Percentiles rank a stretch among this genome's conserved stretches.
phyloP scores from a whole-genome alignment of 2,113 vertebrate genomes.

The Oncorhynchus nerka region DNA sequence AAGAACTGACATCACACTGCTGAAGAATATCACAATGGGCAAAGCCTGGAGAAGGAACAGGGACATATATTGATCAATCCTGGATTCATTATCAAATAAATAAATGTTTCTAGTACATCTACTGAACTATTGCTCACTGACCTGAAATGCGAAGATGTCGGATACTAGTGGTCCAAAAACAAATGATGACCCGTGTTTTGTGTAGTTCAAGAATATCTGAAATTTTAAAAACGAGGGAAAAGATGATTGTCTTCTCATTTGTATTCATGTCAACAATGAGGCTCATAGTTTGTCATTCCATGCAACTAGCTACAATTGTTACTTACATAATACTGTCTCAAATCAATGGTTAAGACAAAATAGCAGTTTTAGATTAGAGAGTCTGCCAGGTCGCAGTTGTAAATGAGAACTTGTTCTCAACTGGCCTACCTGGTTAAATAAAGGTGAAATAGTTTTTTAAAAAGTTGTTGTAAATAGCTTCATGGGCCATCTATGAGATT shows the following conservation, averaged over 20 bases:
- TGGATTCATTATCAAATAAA: slow-evolving; percentile 1
- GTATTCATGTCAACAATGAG: not conserved
- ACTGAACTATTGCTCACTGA: slow-evolving; percentile 58
- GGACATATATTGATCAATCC: not conserved
- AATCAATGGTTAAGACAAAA: not conserved
- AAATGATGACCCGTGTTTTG: slow-evolving; percentile 82
- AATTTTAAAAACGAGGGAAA: slow-evolving; percentile 17
- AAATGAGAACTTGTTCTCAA: no score
- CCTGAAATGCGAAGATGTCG: slow-evolving; percentile 90
- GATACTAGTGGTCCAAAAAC: slow-evolving; percentile 83
- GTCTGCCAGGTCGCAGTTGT: no score
- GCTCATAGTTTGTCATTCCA: not conserved
- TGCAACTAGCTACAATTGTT: not conserved
- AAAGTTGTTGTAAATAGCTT: not conserved
- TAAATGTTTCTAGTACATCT: no score
- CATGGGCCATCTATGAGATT: not conserved
- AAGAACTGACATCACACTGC: slow-evolving; percentile 90
- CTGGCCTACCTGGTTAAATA: no score
- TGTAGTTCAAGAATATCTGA: slow-evolving; percentile 88
- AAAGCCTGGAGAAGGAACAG: slow-evolving; percentile 72
- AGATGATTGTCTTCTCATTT: not conserved
- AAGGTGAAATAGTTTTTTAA: no score
- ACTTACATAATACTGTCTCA: not conserved
- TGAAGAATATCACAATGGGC: slow-evolving; percentile 93
- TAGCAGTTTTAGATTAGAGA: not conserved